Conservation (phyloP, 2,888 invertebrate species). For the Minunthozetes semirufus region DNA sequence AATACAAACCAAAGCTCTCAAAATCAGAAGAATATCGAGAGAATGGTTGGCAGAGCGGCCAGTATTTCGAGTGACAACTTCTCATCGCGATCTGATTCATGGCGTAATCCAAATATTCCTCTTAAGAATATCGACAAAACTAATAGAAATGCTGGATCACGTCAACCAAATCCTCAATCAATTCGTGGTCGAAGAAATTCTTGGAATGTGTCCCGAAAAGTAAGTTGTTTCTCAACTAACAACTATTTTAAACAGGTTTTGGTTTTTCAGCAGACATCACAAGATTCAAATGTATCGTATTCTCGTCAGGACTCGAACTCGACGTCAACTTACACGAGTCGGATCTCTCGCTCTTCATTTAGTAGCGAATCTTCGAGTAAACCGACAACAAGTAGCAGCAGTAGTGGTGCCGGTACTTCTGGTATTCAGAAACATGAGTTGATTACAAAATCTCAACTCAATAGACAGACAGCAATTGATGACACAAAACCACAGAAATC, state of each 20-base stretch:
- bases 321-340: slow-evolving; percentile 68
- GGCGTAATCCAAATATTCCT: slow-evolving; percentile 61
- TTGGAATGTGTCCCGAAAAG: slow-evolving; percentile 37
- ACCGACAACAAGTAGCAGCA: not conserved
- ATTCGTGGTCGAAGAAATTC: slow-evolving; percentile 57
- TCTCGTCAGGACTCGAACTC: slow-evolving; percentile 79
- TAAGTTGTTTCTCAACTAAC: not conserved
- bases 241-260: not conserved
- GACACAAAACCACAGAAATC: slow-evolving; percentile 51
- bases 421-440: slow-evolving; percentile 42
- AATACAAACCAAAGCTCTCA: slow-evolving; percentile 68
- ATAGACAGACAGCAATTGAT: slow-evolving; percentile 70
- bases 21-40: slow-evolving; percentile 58
- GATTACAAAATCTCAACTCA: slow-evolving; percentile 61
- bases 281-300: slow-evolving; percentile 82
- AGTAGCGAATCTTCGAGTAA: slow-evolving; percentile 54
- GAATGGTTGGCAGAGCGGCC: slow-evolving; percentile 58
- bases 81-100: slow-evolving; percentile 77
- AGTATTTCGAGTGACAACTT: slow-evolving; percentile 71
- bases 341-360: slow-evolving; percentile 75
- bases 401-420: slow-evolving; percentile 42
- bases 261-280: slow-evolving; percentile 78
- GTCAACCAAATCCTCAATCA: slow-evolving; percentile 48
- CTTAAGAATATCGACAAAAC: slow-evolving; percentile 58
- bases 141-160: not conserved